A percentile compares a stretch with the other conserved stretches of the same genome.
These are phyloP conservation scores for Poeciliopsis gracilis DNA, from an alignment of 2,797 vertebrate genomes.

Conservation along the genomic window DNA sequence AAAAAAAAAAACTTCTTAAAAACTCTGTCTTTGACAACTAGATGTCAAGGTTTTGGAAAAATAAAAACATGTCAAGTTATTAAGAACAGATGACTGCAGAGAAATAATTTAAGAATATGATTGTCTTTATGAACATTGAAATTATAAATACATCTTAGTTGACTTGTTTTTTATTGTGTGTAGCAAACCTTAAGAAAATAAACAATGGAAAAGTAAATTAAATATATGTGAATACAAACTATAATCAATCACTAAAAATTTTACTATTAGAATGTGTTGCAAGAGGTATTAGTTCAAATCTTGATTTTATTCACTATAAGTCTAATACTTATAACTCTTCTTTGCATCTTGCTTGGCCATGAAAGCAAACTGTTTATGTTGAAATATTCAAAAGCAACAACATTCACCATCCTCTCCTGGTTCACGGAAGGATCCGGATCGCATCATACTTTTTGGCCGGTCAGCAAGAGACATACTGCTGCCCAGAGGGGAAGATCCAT, in stretches of 20 bases:
- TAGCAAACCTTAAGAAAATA: neutral
- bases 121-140: neutral
- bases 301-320: constrained; percentile 14
- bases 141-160: neutral
- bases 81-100: neutral
- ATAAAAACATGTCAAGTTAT: neutral
- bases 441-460: constrained; percentile 95
- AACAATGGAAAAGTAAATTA: neutral
- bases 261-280: neutral
- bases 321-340: constrained; percentile 13
- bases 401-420: constrained; percentile 92
- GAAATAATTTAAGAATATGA: neutral
- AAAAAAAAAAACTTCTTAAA: neutral
- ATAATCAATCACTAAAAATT: neutral
- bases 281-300: neutral
- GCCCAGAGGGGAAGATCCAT: constrained; percentile 91
- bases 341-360: neutral
- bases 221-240: neutral
- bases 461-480: constrained; percentile 95
- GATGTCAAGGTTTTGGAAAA: neutral
- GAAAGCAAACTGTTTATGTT: constrained; percentile 20
- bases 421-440: constrained; percentile 97
- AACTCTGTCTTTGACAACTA: too few species aligned
- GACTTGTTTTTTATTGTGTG: neutral
- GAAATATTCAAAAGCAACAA: constrained; percentile 4